Conservation (phyloP, 2,888 invertebrate genomes). For the Acleris sparsana region DNA sequence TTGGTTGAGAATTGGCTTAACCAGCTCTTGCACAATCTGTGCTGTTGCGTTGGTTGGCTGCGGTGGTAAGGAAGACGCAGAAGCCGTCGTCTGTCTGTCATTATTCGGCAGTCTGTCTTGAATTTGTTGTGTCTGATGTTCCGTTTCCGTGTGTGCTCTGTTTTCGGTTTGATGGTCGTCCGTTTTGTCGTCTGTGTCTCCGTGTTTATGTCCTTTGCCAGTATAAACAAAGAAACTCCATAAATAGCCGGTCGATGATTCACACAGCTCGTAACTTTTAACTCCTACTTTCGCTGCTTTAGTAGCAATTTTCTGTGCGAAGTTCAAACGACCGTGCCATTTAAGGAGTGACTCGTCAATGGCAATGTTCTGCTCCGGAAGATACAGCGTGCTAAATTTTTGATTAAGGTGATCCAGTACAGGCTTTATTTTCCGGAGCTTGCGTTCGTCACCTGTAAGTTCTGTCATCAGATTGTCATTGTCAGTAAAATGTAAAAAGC, state of each 20-base stretch:
- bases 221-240: conserved; percentile 8
- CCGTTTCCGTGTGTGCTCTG: neutral
- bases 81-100: neutral
- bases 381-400: conserved; percentile 1
- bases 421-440: conserved; percentile 6
- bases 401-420: conserved; percentile 1
- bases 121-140: neutral
- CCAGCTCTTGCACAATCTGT: conserved; percentile 2
- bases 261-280: conserved; percentile 9
- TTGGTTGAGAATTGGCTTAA: neutral
- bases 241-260: conserved; percentile 5
- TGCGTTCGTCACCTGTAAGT: neutral
- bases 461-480: neutral
- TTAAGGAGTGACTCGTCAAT: conserved; percentile 1
- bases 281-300: conserved; percentile 4
- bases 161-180: no score
- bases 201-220: neutral
- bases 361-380: no score
- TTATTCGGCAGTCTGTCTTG: conserved; percentile 2
- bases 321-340: neutral
- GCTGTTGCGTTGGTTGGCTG: neutral
- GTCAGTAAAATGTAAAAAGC: conserved; percentile 29
- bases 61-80: conserved; percentile 5
- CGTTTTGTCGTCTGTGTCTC: no score
- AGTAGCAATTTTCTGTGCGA: conserved; percentile 5